Percentiles rank a stretch among this genome's conserved stretches.
phyloP scores from a whole-genome alignment of 2,797 vertebrate genomes.

The Malacoraja senta region DNA sequence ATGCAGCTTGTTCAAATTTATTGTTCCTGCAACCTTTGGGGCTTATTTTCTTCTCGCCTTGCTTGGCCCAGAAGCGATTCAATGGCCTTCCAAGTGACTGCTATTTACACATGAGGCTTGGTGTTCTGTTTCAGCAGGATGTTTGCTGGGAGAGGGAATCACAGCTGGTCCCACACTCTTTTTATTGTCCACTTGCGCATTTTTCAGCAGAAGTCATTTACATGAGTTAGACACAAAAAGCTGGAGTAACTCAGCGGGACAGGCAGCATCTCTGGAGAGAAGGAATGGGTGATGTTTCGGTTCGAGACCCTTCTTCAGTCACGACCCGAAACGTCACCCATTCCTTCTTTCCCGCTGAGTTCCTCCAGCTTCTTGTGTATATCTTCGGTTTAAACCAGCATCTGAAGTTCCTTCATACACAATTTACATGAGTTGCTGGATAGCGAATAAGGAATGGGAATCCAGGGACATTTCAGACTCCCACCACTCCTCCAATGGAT shows the following conservation, averaged over 20 bases:
- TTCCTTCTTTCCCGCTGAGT: too few species aligned
- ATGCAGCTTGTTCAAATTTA: neutral
- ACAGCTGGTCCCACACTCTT: neutral
- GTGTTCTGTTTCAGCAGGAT: conserved; percentile 2
- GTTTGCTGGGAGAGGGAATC: neutral
- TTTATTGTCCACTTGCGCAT: conserved; percentile 16
- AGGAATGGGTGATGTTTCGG: too few species aligned
- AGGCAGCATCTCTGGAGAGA: too few species aligned
- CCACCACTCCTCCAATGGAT: neutral
- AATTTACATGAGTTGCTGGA: neutral
- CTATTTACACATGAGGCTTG: neutral
- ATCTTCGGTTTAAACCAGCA: too few species aligned
- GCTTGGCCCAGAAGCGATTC: neutral
- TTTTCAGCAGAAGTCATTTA: neutral
- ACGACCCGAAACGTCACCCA: too few species aligned
- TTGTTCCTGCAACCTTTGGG: neutral
- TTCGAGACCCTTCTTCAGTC: too few species aligned
- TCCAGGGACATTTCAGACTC: neutral
- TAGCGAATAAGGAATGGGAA: conserved; percentile 3
- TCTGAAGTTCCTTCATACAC: too few species aligned
- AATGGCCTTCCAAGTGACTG: neutral
- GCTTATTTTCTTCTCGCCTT: neutral
- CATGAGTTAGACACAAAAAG: neutral
- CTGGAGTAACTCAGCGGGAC: too few species aligned
- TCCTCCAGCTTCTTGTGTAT: too few species aligned